Conservation (phyloP, 2,888 invertebrate genomes). For the Ochropleura plecta region DNA sequence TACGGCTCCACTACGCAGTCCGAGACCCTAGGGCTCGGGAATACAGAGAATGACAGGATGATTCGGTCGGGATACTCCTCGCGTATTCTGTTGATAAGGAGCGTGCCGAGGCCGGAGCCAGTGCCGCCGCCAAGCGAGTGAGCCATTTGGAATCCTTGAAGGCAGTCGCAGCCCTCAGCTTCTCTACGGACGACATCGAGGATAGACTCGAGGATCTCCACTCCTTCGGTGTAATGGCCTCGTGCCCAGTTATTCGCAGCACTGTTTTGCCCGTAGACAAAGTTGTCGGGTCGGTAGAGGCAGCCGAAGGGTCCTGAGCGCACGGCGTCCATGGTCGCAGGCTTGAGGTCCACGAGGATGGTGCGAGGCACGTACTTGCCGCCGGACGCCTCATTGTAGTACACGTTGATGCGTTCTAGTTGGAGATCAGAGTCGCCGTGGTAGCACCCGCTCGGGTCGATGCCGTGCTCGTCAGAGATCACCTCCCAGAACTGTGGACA, state of each 20-base stretch:
- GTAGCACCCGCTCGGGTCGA: constrained; percentile 93
- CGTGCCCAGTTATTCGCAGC: constrained; percentile 89
- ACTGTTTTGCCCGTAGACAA: constrained; percentile 93
- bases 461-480: constrained; percentile 95
- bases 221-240: constrained; percentile 98
- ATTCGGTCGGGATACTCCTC: constrained; percentile 97
- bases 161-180: constrained; percentile 97
- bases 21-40: constrained; percentile 96
- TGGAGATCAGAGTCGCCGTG: constrained; percentile 94
- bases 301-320: constrained; percentile 96
- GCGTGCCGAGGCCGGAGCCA: constrained; percentile 90
- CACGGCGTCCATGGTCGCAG: constrained; percentile 94
- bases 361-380: constrained; percentile 88
- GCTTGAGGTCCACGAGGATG: constrained; percentile 84
- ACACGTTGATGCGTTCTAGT: constrained; percentile 94
- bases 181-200: constrained; percentile 95
- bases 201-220: constrained; percentile 95
- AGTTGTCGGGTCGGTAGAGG: constrained; percentile 97
- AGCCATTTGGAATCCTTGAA: constrained; percentile 96
- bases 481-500: constrained; percentile 93
- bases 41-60: constrained; percentile 95
- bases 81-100: constrained; percentile 95
- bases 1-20: constrained; percentile 92
- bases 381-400: constrained; percentile 93
- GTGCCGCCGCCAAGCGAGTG: constrained; percentile 92